Percentiles rank a stretch among this genome's conserved stretches.
phyloP scores from a whole-genome alignment of 2,113 vertebrate genomes.

The Gallinago media region DNA sequence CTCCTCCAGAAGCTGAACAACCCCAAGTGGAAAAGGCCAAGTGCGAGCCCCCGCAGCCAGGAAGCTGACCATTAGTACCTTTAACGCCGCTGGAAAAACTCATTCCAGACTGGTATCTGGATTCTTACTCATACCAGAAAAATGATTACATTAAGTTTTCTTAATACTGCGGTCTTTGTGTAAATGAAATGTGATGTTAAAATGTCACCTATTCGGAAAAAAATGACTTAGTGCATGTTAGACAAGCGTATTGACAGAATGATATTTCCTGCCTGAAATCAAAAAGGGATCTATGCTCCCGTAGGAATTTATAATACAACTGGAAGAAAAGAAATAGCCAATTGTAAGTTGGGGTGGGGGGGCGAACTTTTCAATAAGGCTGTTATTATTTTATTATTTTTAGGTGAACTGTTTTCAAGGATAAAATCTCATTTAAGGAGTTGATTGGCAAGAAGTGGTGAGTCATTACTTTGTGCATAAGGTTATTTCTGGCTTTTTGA shows the following conservation, averaged over 20 bases:
- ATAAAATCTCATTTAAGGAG: constrained; percentile 34
- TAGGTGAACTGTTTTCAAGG: not conserved
- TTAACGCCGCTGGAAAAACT: constrained; percentile 45
- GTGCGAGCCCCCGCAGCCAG: constrained; percentile 19
- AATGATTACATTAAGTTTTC: constrained; percentile 53
- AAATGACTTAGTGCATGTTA: constrained; percentile 39
- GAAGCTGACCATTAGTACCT: constrained; percentile 41
- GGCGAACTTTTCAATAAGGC: not conserved
- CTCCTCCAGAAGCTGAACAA: not conserved
- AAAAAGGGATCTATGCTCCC: constrained; percentile 51
- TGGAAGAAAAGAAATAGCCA: constrained; percentile 64
- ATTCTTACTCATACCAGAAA: constrained; percentile 57
- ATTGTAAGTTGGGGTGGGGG: not conserved
- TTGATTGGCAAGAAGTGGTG: constrained; percentile 24
- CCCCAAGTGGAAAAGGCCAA: constrained; percentile 22
- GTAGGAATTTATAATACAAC: constrained; percentile 44
- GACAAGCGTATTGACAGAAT: constrained; percentile 58
- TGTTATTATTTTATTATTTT: constrained; percentile 33
- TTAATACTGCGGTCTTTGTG: constrained; percentile 57
- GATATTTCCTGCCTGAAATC: constrained; percentile 69
- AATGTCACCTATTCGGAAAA: constrained; percentile 59
- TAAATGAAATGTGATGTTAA: constrained; percentile 51
- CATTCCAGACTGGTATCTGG: constrained; percentile 55
- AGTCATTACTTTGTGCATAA: not conserved
- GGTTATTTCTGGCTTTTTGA: not conserved